Percentiles rank a stretch among this genome's conserved stretches.
Evolutionary conservation across 2,888 invertebrate species (phyloP).

Genomic region (Oscheius sp.): DNA sequence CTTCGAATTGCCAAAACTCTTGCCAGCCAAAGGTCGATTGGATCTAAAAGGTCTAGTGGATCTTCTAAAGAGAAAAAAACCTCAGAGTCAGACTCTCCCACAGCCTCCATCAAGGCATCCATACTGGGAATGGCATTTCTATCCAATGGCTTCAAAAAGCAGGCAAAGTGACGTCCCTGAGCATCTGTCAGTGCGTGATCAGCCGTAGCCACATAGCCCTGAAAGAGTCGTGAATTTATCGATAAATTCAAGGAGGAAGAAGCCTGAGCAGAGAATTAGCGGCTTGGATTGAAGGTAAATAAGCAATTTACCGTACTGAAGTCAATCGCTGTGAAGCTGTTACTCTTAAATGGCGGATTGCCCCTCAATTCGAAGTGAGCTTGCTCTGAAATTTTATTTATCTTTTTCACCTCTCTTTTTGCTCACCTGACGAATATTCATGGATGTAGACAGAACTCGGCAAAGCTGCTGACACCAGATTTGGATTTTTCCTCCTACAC

Average conservation of each 20-base stretch:
- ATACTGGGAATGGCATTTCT: slow-evolving; percentile 61
- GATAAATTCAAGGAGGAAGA: not conserved
- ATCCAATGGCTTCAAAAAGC: slow-evolving; percentile 67
- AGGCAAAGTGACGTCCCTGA: slow-evolving; percentile 59
- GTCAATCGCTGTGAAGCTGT: slow-evolving; percentile 68
- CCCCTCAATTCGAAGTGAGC: slow-evolving; percentile 66
- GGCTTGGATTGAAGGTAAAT: not conserved
- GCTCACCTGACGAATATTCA: slow-evolving; percentile 45
- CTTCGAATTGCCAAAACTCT: slow-evolving; percentile 69
- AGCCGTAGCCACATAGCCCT: slow-evolving; percentile 63
- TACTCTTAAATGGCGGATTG: slow-evolving; percentile 67
- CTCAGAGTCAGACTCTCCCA: slow-evolving; percentile 47
- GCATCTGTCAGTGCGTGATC: slow-evolving; percentile 67
- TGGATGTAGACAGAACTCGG: slow-evolving; percentile 57
- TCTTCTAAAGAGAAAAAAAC: not conserved
- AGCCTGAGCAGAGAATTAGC: not conserved
- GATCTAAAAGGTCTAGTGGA: slow-evolving; percentile 42
- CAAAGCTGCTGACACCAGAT: slow-evolving; percentile 47
- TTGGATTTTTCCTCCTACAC: slow-evolving; percentile 64
- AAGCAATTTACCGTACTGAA: slow-evolving; percentile 58
- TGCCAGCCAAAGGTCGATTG: slow-evolving; percentile 69
- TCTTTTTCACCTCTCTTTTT: not conserved
- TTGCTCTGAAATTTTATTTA: slow-evolving; percentile 37
- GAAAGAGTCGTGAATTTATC: slow-evolving; percentile 11
- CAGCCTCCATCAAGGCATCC: slow-evolving; percentile 60